Conservation (phyloP, 2,797 vertebrate species). For the Galago senegalensis region DNA sequence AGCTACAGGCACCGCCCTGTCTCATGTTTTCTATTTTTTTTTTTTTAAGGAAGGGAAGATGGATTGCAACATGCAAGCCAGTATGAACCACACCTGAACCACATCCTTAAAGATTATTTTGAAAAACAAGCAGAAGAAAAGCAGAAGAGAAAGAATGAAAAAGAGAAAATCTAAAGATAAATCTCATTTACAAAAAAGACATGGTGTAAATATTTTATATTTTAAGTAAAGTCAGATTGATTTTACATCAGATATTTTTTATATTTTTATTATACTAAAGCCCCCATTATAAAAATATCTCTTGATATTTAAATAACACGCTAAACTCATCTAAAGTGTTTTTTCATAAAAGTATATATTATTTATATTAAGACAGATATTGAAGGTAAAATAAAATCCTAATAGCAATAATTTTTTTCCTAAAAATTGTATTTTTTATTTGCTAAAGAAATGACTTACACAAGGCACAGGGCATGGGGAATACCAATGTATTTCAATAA, state of each 20-base stretch:
- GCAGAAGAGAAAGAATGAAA: conserved; percentile 71
- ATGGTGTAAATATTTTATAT: not conserved
- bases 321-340: not conserved
- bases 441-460: conserved; percentile 23
- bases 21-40: conserved; percentile 65
- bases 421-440: conserved; percentile 16
- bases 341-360: not conserved
- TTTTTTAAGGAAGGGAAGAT: conserved; percentile 85
- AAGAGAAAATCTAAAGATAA: conserved; percentile 66
- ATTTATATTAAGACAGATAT: not conserved
- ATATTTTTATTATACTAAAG: conserved; percentile 31
- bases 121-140: conserved; percentile 86
- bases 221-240: not conserved
- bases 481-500: not conserved
- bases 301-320: conserved; percentile 29
- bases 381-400: not conserved
- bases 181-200: not conserved
- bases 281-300: not conserved
- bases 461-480: not conserved
- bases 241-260: not conserved
- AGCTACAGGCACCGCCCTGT: too few species aligned
- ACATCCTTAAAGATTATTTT: conserved; percentile 85
- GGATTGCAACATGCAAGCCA: conserved; percentile 89
- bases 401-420: conserved; percentile 1
- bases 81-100: conserved; percentile 86